These are phyloP conservation scores for Ormia ochracea DNA, from an alignment of 2,888 invertebrate genomes.

Conservation along the genomic window DNA sequence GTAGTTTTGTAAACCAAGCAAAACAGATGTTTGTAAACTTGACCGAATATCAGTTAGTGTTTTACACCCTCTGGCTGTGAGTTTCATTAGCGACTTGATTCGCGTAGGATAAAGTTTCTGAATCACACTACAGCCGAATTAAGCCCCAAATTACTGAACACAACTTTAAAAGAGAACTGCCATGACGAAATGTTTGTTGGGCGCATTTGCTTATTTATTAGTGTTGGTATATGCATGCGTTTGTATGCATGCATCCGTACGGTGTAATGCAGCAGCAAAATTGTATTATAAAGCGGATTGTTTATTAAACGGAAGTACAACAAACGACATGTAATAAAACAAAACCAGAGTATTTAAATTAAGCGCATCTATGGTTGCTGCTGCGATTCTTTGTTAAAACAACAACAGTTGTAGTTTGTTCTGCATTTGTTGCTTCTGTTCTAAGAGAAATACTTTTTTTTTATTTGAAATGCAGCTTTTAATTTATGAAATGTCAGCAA, in stretches of 20 bases:
- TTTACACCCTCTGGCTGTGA: too few relatives aligned
- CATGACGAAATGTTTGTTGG: neutral
- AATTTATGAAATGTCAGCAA: constrained; percentile 56
- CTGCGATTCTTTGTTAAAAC: neutral
- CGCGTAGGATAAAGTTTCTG: too few relatives aligned
- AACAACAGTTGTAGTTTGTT: constrained; percentile 6
- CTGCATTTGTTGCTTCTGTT: constrained; percentile 39
- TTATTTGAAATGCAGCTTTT: constrained; percentile 49
- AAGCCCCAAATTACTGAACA: too few relatives aligned
- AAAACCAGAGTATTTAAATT: constrained; percentile 19
- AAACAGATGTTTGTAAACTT: too few relatives aligned
- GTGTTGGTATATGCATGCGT: neutral
- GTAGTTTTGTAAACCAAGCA: too few relatives aligned
- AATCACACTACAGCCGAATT: too few relatives aligned
- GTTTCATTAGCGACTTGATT: too few relatives aligned
- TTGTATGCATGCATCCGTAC: neutral
- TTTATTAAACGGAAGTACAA: constrained; percentile 45
- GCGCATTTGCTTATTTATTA: neutral
- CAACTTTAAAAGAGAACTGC: too few relatives aligned
- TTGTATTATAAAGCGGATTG: neutral
- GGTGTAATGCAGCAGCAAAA: neutral
- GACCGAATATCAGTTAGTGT: too few relatives aligned
- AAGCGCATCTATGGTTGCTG: constrained; percentile 20
- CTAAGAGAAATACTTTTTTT: constrained; percentile 39
- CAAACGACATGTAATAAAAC: constrained; percentile 47